Conservation (phyloP, 1,140 invertebrate species). For the Drosophila persimilis region DNA sequence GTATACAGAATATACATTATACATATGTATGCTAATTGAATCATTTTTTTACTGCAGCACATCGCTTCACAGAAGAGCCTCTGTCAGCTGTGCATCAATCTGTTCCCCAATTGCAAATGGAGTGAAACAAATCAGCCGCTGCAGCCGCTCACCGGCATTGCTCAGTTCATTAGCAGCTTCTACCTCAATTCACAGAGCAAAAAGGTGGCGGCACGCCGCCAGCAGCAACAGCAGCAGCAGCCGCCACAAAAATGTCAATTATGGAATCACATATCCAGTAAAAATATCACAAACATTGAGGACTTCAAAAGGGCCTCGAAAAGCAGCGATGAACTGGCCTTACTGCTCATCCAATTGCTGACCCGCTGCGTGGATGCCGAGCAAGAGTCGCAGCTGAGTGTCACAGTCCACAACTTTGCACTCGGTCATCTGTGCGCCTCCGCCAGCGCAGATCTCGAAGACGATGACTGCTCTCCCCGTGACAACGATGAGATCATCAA, state of each 20-base stretch:
- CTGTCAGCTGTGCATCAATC: slow-evolving; percentile 76
- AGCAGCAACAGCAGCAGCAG: slow-evolving; percentile 32
- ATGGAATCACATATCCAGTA: slow-evolving; percentile 13
- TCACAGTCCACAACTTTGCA: slow-evolving; percentile 73
- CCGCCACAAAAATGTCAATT: slow-evolving; percentile 26
- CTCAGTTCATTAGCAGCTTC: slow-evolving; percentile 63
- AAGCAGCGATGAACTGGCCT: slow-evolving; percentile 72
- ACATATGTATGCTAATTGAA: slow-evolving; percentile 5
- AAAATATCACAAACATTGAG: slow-evolving; percentile 38
- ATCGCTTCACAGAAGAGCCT: slow-evolving; percentile 79
- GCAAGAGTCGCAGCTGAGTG: slow-evolving; percentile 58
- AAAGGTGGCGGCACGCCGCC: slow-evolving; percentile 36
- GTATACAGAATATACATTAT: background rate
- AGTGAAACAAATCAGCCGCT: slow-evolving; percentile 41
- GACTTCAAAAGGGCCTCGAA: slow-evolving; percentile 44
- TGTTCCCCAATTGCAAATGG: slow-evolving; percentile 79
- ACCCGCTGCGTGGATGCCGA: slow-evolving; percentile 70
- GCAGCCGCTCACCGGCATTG: slow-evolving; percentile 38
- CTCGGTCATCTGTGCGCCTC: slow-evolving; percentile 59
- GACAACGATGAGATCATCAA: slow-evolving; percentile 69
- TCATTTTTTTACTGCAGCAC: slow-evolving; percentile 39
- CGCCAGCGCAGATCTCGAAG: slow-evolving; percentile 26
- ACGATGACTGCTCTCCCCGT: background rate
- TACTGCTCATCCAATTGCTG: slow-evolving; percentile 67
- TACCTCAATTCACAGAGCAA: slow-evolving; percentile 57